These are phyloP conservation scores for Cyprinodon tularosa DNA, from an alignment of 2,113 vertebrate species.

Conservation along the genomic window DNA sequence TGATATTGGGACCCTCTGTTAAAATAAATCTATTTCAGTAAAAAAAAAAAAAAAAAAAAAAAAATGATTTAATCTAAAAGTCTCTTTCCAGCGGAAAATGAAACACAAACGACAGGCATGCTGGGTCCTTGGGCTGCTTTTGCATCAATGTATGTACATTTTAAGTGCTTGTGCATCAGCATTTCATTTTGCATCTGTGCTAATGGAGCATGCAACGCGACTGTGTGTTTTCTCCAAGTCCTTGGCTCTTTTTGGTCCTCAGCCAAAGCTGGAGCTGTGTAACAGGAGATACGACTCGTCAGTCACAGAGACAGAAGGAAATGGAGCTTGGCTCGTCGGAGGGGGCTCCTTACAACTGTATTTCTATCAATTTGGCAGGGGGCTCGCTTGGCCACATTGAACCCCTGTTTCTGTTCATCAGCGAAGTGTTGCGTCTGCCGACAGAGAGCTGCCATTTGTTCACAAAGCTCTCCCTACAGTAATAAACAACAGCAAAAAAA, in stretches of 20 bases:
- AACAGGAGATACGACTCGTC: slow-evolving; percentile 59
- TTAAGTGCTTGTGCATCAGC: slow-evolving; percentile 12
- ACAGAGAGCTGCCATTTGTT: slow-evolving; percentile 34
- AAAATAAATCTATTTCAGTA: slow-evolving; percentile 21
- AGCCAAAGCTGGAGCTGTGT: slow-evolving; percentile 56
- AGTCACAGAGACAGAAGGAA: slow-evolving; percentile 56
- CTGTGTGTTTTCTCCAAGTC: slow-evolving; percentile 41
- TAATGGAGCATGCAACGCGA: slow-evolving; percentile 33
- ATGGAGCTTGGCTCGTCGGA: slow-evolving; percentile 61
- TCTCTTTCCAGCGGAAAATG: slow-evolving; percentile 37
- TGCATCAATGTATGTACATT: slow-evolving; percentile 17
- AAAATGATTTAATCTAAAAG: slow-evolving; percentile 27
- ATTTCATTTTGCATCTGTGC: slow-evolving; percentile 11
- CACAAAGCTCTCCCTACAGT: slow-evolving; percentile 47
- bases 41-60: not conserved
- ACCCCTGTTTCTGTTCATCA: slow-evolving; percentile 27
- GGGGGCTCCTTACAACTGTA: slow-evolving; percentile 52
- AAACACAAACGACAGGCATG: slow-evolving; percentile 36
- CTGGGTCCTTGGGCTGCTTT: slow-evolving; percentile 26
- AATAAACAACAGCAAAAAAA: slow-evolving; percentile 40
- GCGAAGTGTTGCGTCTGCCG: slow-evolving; percentile 35
- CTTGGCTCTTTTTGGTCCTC: slow-evolving; percentile 43
- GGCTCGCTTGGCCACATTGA: slow-evolving; percentile 14
- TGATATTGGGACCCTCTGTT: slow-evolving; percentile 25
- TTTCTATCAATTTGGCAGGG: slow-evolving; percentile 50